Evolutionary conservation across 2,888 invertebrate genomes (phyloP).

Genomic region (Falcaria lacertinaria): DNA sequence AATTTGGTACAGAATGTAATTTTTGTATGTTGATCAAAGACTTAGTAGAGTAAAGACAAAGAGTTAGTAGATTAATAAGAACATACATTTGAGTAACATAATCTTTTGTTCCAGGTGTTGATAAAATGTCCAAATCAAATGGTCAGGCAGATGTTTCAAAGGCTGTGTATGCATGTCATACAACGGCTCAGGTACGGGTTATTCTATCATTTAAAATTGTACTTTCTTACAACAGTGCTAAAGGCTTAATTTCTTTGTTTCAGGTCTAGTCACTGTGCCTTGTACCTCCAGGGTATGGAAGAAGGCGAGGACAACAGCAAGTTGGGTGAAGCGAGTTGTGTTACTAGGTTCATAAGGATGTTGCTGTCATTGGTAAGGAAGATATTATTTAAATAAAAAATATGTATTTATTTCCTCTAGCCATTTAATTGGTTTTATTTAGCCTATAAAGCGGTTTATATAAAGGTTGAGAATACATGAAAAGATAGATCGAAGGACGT

Average conservation of each 20-base stretch:
- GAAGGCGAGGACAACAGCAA: slow-evolving; percentile 79
- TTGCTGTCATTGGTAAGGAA: slow-evolving; percentile 86
- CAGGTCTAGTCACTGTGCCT: slow-evolving; percentile 82
- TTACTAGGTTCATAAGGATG: slow-evolving; percentile 94
- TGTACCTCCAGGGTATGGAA: slow-evolving; percentile 81
- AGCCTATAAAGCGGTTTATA: too few relatives aligned
- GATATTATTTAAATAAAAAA: background rate
- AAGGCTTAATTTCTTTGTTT: slow-evolving; percentile 31
- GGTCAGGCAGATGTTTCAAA: slow-evolving; percentile 97
- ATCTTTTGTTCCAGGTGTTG: slow-evolving; percentile 84
- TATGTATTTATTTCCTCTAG: background rate
- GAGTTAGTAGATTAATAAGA: too few relatives aligned
- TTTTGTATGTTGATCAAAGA: too few relatives aligned
- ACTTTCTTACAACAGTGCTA: slow-evolving; percentile 5
- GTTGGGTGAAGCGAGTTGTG: slow-evolving; percentile 90
- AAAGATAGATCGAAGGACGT: too few relatives aligned
- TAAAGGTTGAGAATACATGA: too few relatives aligned
- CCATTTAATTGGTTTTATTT: background rate
- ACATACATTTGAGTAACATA: too few relatives aligned
- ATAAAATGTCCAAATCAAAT: slow-evolving; percentile 98
- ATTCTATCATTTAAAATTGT: slow-evolving; percentile 3
- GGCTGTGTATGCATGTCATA: slow-evolving; percentile 96
- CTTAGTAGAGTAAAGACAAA: too few relatives aligned
- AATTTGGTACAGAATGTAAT: too few relatives aligned
- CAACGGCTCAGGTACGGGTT: slow-evolving; percentile 86